A percentile compares a stretch with the other conserved stretches of the same genome.
These are phyloP conservation scores for Atopsyche davidsoni DNA, from an alignment of 1,140 invertebrate genomes.

Conservation along the genomic window DNA sequence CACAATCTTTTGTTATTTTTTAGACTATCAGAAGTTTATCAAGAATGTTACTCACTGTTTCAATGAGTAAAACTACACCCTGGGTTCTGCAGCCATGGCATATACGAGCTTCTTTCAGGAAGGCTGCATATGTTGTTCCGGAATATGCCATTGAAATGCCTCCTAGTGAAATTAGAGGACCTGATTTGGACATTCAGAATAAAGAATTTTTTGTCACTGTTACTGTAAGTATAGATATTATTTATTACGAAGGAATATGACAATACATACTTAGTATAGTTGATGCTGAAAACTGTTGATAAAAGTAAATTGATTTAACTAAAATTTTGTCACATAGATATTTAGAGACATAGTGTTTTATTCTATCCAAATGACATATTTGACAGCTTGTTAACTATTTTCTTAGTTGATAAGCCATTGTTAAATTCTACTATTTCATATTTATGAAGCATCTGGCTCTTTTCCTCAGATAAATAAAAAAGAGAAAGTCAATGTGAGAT, in stretches of 20 bases:
- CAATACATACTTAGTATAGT: neutral
- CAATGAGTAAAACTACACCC: constrained; percentile 69
- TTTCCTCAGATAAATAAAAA: constrained; percentile 50
- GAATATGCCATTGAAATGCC: constrained; percentile 72
- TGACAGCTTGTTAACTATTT: too few species aligned
- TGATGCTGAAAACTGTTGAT: too few species aligned
- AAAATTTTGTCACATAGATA: too few species aligned
- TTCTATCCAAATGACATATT: too few species aligned
- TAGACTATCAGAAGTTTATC: constrained; percentile 54
- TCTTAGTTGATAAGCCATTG: too few species aligned
- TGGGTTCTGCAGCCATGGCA: constrained; percentile 83
- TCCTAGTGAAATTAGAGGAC: constrained; percentile 64
- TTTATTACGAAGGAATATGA: neutral
- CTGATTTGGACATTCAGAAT: constrained; percentile 65
- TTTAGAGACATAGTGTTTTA: too few species aligned
- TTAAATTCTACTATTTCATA: too few species aligned
- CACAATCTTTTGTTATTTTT: constrained; percentile 35
- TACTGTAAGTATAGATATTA: constrained; percentile 59
- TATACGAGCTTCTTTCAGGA: constrained; percentile 63
- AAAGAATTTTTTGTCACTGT: constrained; percentile 78
- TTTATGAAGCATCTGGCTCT: constrained; percentile 2
- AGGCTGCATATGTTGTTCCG: constrained; percentile 57
- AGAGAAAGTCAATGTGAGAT: constrained; percentile 63
- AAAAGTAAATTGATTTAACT: too few species aligned
- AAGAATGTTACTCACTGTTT: constrained; percentile 51